Evolutionary conservation across 1,140 invertebrate genomes (phyloP), one percentile per base, ranked within the genome.

Genomic region (Papilio helenus): DNA sequence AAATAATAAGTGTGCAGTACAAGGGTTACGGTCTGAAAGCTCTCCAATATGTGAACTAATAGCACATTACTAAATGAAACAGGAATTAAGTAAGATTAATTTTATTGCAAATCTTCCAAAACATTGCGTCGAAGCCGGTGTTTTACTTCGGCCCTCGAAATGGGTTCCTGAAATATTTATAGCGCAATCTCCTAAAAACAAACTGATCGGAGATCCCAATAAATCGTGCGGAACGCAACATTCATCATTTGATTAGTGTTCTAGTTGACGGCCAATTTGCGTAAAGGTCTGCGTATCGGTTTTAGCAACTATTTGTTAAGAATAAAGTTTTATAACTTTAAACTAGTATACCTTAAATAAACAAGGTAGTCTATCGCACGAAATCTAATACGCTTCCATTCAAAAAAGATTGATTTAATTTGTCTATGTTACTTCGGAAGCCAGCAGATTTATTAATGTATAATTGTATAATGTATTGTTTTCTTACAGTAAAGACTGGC

Each of bases 151-250:
- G 51, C 73, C 73, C 49, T 76, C 20, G 73, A 76, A 76, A 76
- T 76, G 73, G 73, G 44, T 76, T 76, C 73, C 73, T 76, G 46
- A 76, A 76, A 76, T 76, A 76, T 76, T 76, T 76, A 76, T 76
- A 76, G 73, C 46, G 44, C 49, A 76, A 76, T 76, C 73, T 76
- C 46, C 73, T 76, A 51, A 76, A 76, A 76, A 76, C 73, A 76
- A 76, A 76, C 46, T 76, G 73, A 76, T 76, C 73, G 46, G 49
- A 51, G 73, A 51, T 76, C 73, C 72, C 73, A 51, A 51, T 76
- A 76, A 76, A 76, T 76, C 73, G 73, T 51, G 73, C 46, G 20
- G 49, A 76, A 76, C 42, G 46, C 23, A 51, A 26, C 73, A 76
- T 76, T 55, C 14, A 76, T 76, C 73, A 76, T 76, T 76, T 76